phyloP scores from a whole-genome alignment of 2,113 vertebrate genomes.

The Hyla sarda region DNA sequence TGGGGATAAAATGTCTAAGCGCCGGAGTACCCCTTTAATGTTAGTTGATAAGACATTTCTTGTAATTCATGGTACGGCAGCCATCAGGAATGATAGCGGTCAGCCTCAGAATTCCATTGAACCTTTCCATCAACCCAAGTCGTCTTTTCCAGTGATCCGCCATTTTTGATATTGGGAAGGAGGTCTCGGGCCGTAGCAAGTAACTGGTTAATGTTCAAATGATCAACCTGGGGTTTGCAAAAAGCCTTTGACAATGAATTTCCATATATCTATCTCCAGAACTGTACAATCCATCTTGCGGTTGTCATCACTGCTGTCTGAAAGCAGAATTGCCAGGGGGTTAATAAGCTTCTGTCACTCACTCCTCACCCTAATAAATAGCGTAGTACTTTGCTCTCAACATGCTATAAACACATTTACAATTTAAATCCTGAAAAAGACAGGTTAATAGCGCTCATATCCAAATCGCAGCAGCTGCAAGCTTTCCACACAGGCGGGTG shows the following conservation, averaged over 20 bases:
- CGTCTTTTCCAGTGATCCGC: neutral
- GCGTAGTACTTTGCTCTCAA: neutral
- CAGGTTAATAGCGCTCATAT: conserved; percentile 17
- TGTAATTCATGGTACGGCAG: neutral
- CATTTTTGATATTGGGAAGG: neutral
- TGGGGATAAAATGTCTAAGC: no score
- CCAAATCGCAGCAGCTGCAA: conserved; percentile 48
- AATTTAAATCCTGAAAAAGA: conserved; percentile 17
- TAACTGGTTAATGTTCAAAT: neutral
- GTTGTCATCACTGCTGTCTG: conserved; percentile 9
- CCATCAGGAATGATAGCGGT: neutral
- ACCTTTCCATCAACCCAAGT: neutral
- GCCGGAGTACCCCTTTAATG: no score
- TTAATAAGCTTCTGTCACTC: conserved; percentile 46
- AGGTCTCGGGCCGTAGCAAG: no score
- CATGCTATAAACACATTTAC: neutral
- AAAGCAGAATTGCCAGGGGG: conserved; percentile 36
- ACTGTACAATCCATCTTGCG: neutral
- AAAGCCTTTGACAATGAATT: neutral
- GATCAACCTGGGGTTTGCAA: neutral
- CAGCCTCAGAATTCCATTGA: neutral
- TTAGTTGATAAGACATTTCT: neutral
- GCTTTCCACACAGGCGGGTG: conserved; percentile 44
- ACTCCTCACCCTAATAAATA: conserved; percentile 15
- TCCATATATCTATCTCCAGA: conserved; percentile 30